Base-by-base conservation (phyloP, 1,140 invertebrate species). In the Druon quercuslanigerum region DNA sequence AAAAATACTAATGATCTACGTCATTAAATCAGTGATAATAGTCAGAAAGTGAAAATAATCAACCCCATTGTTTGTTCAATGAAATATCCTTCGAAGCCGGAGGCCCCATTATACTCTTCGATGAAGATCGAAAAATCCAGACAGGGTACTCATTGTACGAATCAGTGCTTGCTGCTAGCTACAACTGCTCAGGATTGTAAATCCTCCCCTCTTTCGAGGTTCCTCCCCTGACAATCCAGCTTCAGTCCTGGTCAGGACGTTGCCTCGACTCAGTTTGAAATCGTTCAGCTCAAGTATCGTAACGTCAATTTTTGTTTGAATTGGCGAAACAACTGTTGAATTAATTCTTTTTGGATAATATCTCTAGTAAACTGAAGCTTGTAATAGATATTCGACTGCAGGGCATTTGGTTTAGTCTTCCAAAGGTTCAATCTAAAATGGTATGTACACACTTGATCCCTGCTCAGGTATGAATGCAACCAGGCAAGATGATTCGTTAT, bases 191-290 rank as follows among this genome's bases (percentile, higher is more conserved):
- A 82, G 80, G 82, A 82, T 81, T 75, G 74, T 51, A 73, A 77
- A 81, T 82, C 51, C 80, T 83, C 83, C 86, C 83, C 83, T 86
- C 83, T 79, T 85, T 80, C 82, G 75, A 84, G 56, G 84, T 80
- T 81, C 79, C 83, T 80, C 79, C 83, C 83, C 83, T 86, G 85
- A 86, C 82, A 85, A 86, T 83, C 78, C 75, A 72, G 85, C 87
- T 79, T 87, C 88, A 80, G 84, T 90, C 89, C 89, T 90, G 86
- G 82, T 83, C 86, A 90, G 89, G 89, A 90, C 84, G 86, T 84
- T 79, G 87, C 84, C 81, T 81, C 70, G 19, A 79, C 86, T 91
- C 90, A 91, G 89, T 91, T 85, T n/a, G 83, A 84, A 86, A 84
- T 85, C 84, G 87, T 85, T 86, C 81, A 54, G 80, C 85, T 81